Percentiles rank a stretch among this genome's conserved stretches.
Conservation (phyloP, 2,113 vertebrate genomes). For the Pluvianellus socialis region DNA sequence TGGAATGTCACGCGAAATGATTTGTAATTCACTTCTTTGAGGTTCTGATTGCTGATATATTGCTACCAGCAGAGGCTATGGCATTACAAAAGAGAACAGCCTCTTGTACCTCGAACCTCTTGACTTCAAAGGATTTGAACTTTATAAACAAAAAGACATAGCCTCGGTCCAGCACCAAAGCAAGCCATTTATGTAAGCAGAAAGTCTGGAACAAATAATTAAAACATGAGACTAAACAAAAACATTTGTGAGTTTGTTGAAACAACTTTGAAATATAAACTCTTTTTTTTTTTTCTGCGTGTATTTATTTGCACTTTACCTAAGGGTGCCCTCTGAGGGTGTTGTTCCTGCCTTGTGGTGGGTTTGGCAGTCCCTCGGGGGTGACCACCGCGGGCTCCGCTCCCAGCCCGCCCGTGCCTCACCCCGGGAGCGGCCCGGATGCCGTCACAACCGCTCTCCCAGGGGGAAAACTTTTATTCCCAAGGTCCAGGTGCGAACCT, state of each 20-base stretch:
- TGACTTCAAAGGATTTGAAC: slow-evolving; percentile 31
- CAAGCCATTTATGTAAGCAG: slow-evolving; percentile 47
- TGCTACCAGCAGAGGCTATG: background rate
- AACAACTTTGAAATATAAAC: slow-evolving; percentile 17
- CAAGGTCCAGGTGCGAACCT: background rate
- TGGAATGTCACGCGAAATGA: background rate
- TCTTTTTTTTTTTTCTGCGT: background rate
- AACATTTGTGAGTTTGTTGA: slow-evolving; percentile 30
- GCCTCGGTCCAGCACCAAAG: slow-evolving; percentile 5
- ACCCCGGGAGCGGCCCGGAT: background rate
- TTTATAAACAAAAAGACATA: slow-evolving; percentile 6
- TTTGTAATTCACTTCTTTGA: background rate
- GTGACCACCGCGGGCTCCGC: background rate
- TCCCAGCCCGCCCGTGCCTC: background rate
- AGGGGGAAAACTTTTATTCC: fast-evolving
- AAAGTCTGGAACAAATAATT: slow-evolving; percentile 47
- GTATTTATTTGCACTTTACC: slow-evolving; percentile 24
- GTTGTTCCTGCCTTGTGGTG: background rate
- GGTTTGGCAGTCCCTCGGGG: background rate
- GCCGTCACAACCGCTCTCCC: too few species aligned
- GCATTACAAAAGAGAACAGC: background rate
- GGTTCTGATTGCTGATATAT: background rate
- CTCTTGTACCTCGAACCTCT: background rate
- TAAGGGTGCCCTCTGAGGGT: background rate
- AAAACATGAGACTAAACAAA: slow-evolving; percentile 58